Base-by-base conservation (phyloP, 1,140 invertebrate species). In the Ceratitis capitata region DNA sequence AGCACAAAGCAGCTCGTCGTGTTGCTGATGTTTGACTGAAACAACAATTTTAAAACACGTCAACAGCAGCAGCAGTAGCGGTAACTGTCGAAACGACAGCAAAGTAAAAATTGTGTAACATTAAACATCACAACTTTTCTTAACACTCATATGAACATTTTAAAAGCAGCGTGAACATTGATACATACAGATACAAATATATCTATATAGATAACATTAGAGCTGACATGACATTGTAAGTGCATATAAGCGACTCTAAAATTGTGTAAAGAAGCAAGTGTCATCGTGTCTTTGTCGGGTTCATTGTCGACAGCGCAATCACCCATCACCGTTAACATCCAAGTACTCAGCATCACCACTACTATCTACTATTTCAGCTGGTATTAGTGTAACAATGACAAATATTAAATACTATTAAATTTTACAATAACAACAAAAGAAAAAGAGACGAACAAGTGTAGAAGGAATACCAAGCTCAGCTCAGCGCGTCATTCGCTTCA, bases 331-430 rank as follows among this genome's bases (percentile, higher is more conserved):
- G 26, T 7, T 32, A 61, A 61, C 58, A n/a, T n/a, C n/a, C n/a
- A n/a, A n/a, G n/a, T 56, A 3, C 9, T 56, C 51, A 7, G n/a
- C 51, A n/a, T n/a, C n/a, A n/a, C n/a, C n/a, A n/a, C n/a, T n/a
- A n/a, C n/a, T n/a, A n/a, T 12, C n/a, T 53, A 53, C 51, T 69
- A 69, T 47, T 47, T 56, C 19, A 12, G 61, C 39, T 69, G 32
- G 19, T 69, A 32, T 39, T 69, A 69, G 61, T 69, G 32, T n/a
- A n/a, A 35, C 61, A 35, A 35, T 69, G 61, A 69, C 61, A 69
- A 69, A 69, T 69, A 69, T 69, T 69, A 69, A 69, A 69, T 69
- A 69, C 32, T 69, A 69, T 69, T 69, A 35, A 29, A 69, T 69
- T 69, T 69, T 39, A n/a, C 35, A 69, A 69, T 32, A 69, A 69